Percentiles rank a stretch among this genome's conserved stretches.
Conservation (phyloP, 2,797 vertebrate species). For the Sebastes steindachneri region DNA sequence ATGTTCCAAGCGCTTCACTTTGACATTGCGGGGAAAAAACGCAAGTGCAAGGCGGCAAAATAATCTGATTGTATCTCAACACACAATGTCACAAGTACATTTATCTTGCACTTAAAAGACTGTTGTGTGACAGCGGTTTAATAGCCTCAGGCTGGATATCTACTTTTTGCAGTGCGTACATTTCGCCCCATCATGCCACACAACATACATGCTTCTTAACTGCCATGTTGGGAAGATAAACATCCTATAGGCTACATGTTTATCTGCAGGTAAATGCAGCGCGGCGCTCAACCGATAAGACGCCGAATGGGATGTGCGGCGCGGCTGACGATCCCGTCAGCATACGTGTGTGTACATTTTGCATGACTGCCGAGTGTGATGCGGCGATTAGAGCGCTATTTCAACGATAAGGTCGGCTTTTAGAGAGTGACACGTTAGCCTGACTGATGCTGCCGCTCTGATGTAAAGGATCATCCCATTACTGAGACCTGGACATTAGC, state of each 20-base stretch:
- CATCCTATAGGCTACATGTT: conserved; percentile 33
- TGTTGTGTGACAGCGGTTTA: conserved; percentile 32
- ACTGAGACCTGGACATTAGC: conserved; percentile 58
- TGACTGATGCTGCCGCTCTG: conserved; percentile 34
- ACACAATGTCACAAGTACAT: conserved; percentile 12
- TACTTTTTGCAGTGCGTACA: neutral
- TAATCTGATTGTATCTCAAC: conserved; percentile 21
- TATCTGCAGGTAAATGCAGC: conserved; percentile 49
- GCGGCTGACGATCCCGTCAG: conserved; percentile 1
- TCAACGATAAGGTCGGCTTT: conserved; percentile 50
- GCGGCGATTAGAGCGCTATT: conserved; percentile 39
- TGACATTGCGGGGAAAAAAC: conserved; percentile 19
- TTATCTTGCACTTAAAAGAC: conserved; percentile 25
- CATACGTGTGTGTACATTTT: conserved; percentile 2
- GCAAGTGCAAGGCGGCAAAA: conserved; percentile 9
- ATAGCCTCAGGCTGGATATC: conserved; percentile 17
- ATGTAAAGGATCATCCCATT: conserved; percentile 73
- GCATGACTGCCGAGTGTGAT: neutral
- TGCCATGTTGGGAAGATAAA: conserved; percentile 31
- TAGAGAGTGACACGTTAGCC: conserved; percentile 36
- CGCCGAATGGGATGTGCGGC: conserved; percentile 16
- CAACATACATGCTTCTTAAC: conserved; percentile 15
- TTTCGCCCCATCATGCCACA: conserved; percentile 9
- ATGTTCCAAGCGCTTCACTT: neutral
- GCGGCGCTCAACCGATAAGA: conserved; percentile 30